These are phyloP conservation scores for Tribolium madens DNA, from an alignment of 1,140 invertebrate genomes.

Conservation along the genomic window DNA sequence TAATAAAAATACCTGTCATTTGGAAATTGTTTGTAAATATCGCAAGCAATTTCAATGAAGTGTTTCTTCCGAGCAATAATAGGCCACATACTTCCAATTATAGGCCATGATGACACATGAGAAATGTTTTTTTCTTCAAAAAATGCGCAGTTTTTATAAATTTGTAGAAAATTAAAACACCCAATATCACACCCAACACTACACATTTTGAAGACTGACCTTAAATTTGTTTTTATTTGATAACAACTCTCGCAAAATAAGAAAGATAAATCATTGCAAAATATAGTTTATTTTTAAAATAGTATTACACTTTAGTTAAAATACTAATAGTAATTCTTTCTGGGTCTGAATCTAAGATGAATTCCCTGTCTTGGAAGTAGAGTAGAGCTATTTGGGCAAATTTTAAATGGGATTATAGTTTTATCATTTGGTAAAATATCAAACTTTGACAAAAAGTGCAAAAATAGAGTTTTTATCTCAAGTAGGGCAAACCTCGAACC, in stretches of 20 bases:
- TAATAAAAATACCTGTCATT: constrained; percentile 11
- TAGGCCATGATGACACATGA: not conserved
- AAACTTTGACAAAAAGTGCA: constrained; percentile 57
- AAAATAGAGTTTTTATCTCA: constrained; percentile 47
- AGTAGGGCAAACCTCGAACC: constrained; percentile 52
- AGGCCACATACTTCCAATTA: not conserved
- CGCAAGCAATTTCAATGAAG: not conserved
- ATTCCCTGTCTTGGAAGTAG: not conserved
- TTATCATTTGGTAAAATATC: constrained; percentile 61
- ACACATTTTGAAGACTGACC: constrained; percentile 1
- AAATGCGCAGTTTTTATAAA: constrained; percentile 3
- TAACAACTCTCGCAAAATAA: too few relatives aligned
- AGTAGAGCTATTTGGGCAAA: constrained; percentile 38
- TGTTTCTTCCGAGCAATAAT: not conserved
- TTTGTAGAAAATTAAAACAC: constrained; percentile 22
- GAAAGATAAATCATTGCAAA: too few relatives aligned
- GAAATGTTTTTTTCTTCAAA: constrained; percentile 8
- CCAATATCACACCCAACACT: not conserved
- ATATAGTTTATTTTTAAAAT: too few relatives aligned
- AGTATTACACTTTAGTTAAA: too few relatives aligned
- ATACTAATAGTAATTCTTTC: too few relatives aligned
- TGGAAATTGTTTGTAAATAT: constrained; percentile 14
- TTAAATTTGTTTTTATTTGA: too few relatives aligned
- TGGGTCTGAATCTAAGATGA: not conserved
- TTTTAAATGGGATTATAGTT: constrained; percentile 59